Evolutionary conservation across 1,140 invertebrate genomes (phyloP), one percentile per base, ranked within the genome.

Genomic region (Anastrepha ludens): DNA sequence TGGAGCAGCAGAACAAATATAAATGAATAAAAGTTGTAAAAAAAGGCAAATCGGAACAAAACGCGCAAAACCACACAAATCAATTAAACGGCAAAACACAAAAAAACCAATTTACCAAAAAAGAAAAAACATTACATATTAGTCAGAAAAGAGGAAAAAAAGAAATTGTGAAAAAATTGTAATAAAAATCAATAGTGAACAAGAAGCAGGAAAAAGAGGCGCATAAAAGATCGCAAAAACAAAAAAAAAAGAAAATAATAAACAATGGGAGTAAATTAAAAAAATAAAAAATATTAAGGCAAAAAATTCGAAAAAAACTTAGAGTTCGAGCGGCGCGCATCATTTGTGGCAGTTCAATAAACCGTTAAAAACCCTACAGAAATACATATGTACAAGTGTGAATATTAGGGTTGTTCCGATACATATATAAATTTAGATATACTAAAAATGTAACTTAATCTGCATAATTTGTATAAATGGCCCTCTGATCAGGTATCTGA

Each of bases 321-420:
- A 4, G 39, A 5, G 44, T 41, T 39, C 41, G 39, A 47, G 13
- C 41, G 41, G 5, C 13, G 67, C 15, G 67, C 67, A 11, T 17
- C 60, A 44, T 74, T 47, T 39, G 41, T 62, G 8, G 13, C 5
- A 74, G 67, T 74, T 74, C 67, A 74, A 74, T 74, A 74, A 74
- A 74, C 67, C 67, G 67, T 74, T 74, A 74, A 29, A 74, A 74
- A 74, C 39, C 39, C 17, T 74, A 4, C 29, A 8, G 50, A 65
- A 20, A 11, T 2, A 39, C 39, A 29, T 15, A n/a, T n/a, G n/a
- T n/a, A 29, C 29, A 29, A 29, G 3, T 39, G 20, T 67, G 2
- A 13, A 11, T 11, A 29, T 29, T 67, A 41, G 39, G 9, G 50
- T 6, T 55, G 50, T 55, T 55, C 50, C 29, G 20, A 7, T 8